Evolutionary conservation across 1,140 invertebrate genomes (phyloP).

Genomic region (Neuroterus valhalla): DNA sequence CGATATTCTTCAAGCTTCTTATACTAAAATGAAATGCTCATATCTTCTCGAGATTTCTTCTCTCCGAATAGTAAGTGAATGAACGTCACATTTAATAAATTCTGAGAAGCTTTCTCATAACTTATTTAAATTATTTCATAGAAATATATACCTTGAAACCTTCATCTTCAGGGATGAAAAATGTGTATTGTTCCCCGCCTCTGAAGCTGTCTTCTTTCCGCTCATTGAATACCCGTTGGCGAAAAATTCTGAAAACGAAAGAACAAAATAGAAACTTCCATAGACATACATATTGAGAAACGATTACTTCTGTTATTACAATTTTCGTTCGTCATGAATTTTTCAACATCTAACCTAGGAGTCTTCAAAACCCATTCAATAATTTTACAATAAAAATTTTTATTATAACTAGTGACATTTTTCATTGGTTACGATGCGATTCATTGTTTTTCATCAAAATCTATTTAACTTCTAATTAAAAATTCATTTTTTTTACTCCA

Average conservation of each 20-base stretch:
- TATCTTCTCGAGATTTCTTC: background rate
- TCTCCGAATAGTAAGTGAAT: too few species aligned
- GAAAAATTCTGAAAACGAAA: constrained; percentile 79
- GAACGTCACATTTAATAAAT: too few species aligned
- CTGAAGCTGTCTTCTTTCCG: constrained; percentile 85
- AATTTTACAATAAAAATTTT: too few species aligned
- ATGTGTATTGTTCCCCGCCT: constrained; percentile 86
- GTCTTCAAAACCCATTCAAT: too few species aligned
- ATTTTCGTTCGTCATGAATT: too few species aligned
- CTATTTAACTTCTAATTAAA: too few species aligned
- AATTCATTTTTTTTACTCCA: too few species aligned
- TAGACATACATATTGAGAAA: background rate
- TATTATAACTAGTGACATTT: too few species aligned
- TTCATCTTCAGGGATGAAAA: constrained; percentile 93
- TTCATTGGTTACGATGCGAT: too few species aligned
- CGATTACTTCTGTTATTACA: too few species aligned
- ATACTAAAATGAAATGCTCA: background rate
- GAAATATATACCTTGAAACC: constrained; percentile 83
- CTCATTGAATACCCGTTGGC: constrained; percentile 81
- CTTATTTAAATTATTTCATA: background rate
- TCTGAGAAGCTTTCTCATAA: background rate
- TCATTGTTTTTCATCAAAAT: too few species aligned
- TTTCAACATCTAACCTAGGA: background rate
- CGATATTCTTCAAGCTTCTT: background rate
- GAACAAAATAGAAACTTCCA: constrained; percentile 9